Conservation (phyloP, 1,140 invertebrate species). For the Meloidogyne hapla region DNA sequence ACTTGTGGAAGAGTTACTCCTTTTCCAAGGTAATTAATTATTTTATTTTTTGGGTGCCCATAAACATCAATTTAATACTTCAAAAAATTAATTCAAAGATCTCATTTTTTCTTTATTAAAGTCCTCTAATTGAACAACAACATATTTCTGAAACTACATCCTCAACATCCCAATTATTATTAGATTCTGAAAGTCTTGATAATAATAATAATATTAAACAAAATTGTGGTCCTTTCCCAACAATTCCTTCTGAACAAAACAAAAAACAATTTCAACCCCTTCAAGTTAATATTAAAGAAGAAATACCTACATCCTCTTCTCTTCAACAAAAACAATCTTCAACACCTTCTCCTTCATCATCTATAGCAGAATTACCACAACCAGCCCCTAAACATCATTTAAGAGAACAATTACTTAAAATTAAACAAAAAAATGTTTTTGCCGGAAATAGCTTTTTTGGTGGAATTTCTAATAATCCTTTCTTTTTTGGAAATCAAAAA, state of each 20-base stretch:
- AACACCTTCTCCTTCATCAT: neutral
- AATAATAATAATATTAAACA: conserved; percentile 18
- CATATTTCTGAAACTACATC: neutral
- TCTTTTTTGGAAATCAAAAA: conserved; percentile 13
- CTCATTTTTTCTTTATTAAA: neutral
- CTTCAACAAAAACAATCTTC: conserved; percentile 12
- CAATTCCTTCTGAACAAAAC: conserved; percentile 12
- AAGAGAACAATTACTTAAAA: conserved; percentile 14
- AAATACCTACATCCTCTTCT: neutral
- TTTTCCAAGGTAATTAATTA: neutral
- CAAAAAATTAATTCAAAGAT: too few relatives aligned
- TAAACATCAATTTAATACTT: too few relatives aligned
- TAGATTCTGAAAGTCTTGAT: neutral
- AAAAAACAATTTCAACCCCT: neutral
- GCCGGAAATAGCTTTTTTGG: conserved; percentile 21
- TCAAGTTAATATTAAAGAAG: neutral
- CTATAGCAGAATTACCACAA: conserved; percentile 2
- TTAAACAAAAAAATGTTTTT: conserved; percentile 1
- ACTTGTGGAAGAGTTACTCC: conserved; percentile 20
- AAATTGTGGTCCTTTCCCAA: conserved; percentile 25
- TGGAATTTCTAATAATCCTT: conserved; percentile 24
- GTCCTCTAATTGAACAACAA: neutral
- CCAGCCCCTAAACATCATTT: conserved; percentile 23
- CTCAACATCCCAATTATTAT: neutral
- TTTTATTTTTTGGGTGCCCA: too few relatives aligned